Percentiles rank a stretch among this genome's conserved stretches.
Conservation (phyloP, 2,888 invertebrate species). For the Aphelenchoides bicaudatus region DNA sequence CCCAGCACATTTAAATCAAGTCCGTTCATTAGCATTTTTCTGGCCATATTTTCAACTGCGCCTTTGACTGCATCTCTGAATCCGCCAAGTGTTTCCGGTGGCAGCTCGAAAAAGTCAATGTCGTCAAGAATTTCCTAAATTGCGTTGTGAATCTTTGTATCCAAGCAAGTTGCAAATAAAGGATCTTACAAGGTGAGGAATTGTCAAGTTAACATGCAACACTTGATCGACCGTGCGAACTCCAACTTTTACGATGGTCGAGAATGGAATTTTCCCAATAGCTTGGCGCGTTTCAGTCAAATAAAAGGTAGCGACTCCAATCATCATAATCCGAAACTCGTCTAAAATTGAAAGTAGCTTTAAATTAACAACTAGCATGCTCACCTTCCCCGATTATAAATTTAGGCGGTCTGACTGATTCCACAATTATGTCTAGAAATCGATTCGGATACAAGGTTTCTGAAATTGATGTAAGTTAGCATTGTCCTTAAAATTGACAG, state of each 20-base stretch:
- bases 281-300: slow-evolving; percentile 32
- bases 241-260: slow-evolving; percentile 27
- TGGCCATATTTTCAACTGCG: slow-evolving; percentile 34
- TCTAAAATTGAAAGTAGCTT: slow-evolving; percentile 3
- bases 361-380: not conserved
- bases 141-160: too few species aligned
- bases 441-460: slow-evolving; percentile 39
- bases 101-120: slow-evolving; percentile 37
- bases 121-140: slow-evolving; percentile 35
- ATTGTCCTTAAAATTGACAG: too few species aligned
- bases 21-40: slow-evolving; percentile 22
- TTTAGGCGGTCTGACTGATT: slow-evolving; percentile 28
- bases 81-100: slow-evolving; percentile 25
- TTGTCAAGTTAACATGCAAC: slow-evolving; percentile 38
- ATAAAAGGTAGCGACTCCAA: slow-evolving; percentile 37
- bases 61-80: slow-evolving; percentile 36
- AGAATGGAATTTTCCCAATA: slow-evolving; percentile 37
- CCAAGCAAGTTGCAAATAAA: too few species aligned
- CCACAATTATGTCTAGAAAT: slow-evolving; percentile 34
- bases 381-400: slow-evolving; percentile 31
- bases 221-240: slow-evolving; percentile 22
- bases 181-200: too few species aligned
- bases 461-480: too few species aligned
- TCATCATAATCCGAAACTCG: slow-evolving; percentile 28
- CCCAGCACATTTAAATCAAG: slow-evolving; percentile 25